Conservation (phyloP, 2,888 invertebrate genomes). For the Monochamus alternatus region DNA sequence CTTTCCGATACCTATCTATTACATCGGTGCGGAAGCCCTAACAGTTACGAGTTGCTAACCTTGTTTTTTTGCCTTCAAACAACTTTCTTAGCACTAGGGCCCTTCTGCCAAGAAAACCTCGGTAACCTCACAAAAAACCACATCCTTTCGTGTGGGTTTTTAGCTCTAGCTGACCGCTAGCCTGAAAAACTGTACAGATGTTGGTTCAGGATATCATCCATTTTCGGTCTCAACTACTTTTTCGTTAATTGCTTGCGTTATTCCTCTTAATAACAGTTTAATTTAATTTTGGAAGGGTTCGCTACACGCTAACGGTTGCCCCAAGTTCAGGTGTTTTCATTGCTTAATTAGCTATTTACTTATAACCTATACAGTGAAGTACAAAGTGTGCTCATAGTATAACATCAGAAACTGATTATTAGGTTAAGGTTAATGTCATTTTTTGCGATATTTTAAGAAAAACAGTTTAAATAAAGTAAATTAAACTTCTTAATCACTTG, state of each 20-base stretch:
- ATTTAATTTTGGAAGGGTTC: background rate
- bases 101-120: constrained; percentile 10
- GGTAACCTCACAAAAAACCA: constrained; percentile 1
- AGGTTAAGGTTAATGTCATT: too few relatives aligned
- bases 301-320: background rate
- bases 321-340: background rate
- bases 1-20: background rate
- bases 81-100: constrained; percentile 3
- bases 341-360: too few relatives aligned
- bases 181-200: constrained; percentile 6
- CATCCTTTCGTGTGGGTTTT: constrained; percentile 2
- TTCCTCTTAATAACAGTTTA: background rate
- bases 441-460: too few relatives aligned
- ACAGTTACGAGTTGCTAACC: background rate
- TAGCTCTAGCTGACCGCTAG: background rate
- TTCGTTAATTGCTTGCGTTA: constrained; percentile 3
- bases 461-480: too few relatives aligned
- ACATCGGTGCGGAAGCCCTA: background rate
- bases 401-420: too few relatives aligned
- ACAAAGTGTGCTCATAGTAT: too few relatives aligned
- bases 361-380: too few relatives aligned
- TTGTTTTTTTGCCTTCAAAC: background rate
- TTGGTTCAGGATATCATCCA: constrained; percentile 5
- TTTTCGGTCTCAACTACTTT: constrained; percentile 11
- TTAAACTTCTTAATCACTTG: too few relatives aligned